phyloP scores from a whole-genome alignment of 2,113 vertebrate species.

The Oxygymnocypris stewartii region DNA sequence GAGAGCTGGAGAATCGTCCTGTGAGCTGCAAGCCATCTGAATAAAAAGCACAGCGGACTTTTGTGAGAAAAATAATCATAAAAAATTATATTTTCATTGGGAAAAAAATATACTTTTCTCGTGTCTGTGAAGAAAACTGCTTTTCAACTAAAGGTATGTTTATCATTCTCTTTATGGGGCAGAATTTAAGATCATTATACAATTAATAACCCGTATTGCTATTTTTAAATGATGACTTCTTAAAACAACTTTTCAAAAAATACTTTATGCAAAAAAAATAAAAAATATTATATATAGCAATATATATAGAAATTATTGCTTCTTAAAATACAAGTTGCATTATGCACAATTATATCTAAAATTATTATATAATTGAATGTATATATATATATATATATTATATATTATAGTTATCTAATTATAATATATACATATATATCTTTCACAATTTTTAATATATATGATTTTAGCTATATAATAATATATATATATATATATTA shows the following conservation, averaged over 20 bases:
- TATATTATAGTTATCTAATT: no score
- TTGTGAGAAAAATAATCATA: not conserved
- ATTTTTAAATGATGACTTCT: not conserved
- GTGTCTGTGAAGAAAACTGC: not conserved
- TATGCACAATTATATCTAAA: not conserved
- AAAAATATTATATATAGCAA: not conserved
- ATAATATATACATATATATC: no score
- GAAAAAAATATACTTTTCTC: conserved; percentile 17
- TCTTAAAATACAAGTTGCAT: not conserved
- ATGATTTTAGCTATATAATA: no score
- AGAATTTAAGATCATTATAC: not conserved
- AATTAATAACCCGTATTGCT: not conserved
- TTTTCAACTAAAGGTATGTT: conserved; percentile 44
- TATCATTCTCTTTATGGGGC: not conserved
- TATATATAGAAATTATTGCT: no score
- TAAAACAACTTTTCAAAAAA: not conserved
- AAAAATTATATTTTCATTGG: not conserved
- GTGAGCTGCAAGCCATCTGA: conserved; percentile 55
- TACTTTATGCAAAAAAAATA: not conserved
- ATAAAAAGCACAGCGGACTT: conserved; percentile 41
- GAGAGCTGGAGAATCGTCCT: conserved; percentile 63
- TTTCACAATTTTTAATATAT: no score
- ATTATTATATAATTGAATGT: no score
- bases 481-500: no score
- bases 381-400: no score